Evolutionary conservation across 2,113 vertebrate species (phyloP), one percentile per base, ranked within the genome.

Genomic region (Telmatochromis bifrenatus): DNA sequence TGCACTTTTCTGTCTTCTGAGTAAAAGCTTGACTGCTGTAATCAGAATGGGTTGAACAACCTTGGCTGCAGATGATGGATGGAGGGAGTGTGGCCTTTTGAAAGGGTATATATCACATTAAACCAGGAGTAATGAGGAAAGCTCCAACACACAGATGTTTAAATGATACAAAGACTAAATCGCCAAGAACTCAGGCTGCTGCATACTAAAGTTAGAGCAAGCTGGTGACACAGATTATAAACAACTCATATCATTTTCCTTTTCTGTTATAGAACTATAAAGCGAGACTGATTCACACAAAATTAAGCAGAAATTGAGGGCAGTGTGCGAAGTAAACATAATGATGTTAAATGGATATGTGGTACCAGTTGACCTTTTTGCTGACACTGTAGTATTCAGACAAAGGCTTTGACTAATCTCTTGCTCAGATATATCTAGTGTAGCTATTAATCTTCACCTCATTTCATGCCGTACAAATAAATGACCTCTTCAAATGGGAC

Each of bases 61-160:
- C 92, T 95, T 93, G 88, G 93, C 92, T 80, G 84, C 75, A 55
- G 88, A 88, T 96, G 96, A 96, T 96, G 92, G 92, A 97, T 97
- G 94, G 91, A 84, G 89, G 85, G 90, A 91, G 90, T 88, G 89
- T 96, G 95, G 95, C 95, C 95, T 94, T 96, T 95, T 96, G 96
- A 97, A 95, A 96, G 96, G 95, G 92, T 93, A 95, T 96, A 95
- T 88, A 96, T 97, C 96, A 96, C 93, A 94, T 96, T 96, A 96
- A 96, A 96, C 81, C 93, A 95, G 94, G 90, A 96, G 94, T 96
- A 95, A 96, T 96, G 95, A 96, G 94, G 95, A 88, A 88, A 86
- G 90, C 92, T 94, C 45, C 31, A 86, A 88, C 93, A 95, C 89
- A 89, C 95, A 96, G 94, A 95, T 96, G 95, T 96, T 94, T 96